Percentiles rank a stretch among this genome's conserved stretches.
Evolutionary conservation across 2,113 vertebrate species (phyloP).

Genomic region (Sylvilagus bachmani): DNA sequence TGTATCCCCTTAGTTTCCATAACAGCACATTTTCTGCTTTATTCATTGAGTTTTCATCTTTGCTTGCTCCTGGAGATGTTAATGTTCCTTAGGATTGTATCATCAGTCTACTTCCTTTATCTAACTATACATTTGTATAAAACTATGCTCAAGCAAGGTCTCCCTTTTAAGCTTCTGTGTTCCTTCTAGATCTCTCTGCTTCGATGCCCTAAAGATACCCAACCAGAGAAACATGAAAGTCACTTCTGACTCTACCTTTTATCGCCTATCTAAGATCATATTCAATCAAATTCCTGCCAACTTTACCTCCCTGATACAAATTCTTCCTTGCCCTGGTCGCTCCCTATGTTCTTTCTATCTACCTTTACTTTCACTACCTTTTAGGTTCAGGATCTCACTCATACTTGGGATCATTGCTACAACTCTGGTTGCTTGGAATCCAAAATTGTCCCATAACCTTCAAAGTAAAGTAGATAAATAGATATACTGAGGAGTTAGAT

Average conservation of each 20-base stretch:
- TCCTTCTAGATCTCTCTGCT: not conserved
- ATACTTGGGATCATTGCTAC: not conserved
- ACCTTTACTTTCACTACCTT: not conserved
- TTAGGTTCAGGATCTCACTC: not conserved
- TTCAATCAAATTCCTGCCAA: not conserved
- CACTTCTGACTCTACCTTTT: not conserved
- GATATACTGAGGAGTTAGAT: not conserved
- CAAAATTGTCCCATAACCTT: not conserved
- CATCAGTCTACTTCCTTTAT: not conserved
- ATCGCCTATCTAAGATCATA: not conserved
- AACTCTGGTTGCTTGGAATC: not conserved
- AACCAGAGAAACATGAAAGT: not conserved
- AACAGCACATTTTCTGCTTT: not conserved
- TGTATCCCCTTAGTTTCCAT: not conserved
- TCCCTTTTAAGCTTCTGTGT: conserved; percentile 11
- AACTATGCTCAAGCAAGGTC: not conserved
- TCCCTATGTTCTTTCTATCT: not conserved
- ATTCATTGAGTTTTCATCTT: not conserved
- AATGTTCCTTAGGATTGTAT: not conserved
- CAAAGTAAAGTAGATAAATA: not conserved
- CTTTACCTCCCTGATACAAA: not conserved
- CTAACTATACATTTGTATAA: not conserved
- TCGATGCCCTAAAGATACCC: not conserved
- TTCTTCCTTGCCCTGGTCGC: not conserved
- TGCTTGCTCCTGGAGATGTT: not conserved